Evolutionary conservation across 2,113 vertebrate species (phyloP), one percentile per base, ranked within the genome.

Genomic region (Archilochus colubris): DNA sequence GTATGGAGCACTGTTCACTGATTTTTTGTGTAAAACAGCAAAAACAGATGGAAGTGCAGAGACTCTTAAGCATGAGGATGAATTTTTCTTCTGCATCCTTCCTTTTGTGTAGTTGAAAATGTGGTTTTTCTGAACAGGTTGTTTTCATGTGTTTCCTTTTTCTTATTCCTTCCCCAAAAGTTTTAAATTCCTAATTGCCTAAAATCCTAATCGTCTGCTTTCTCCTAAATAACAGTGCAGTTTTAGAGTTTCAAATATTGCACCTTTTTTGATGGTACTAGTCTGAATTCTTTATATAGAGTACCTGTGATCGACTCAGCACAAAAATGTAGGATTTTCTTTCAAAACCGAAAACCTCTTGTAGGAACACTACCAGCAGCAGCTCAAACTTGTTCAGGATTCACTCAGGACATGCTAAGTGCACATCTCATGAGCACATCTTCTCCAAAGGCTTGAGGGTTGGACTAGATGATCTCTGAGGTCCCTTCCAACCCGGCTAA

Each of bases 161-260:
- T 16, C 28, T 30, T 0, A 2, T 30, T 69, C 62, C 48, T 73
- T 72, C 27, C 38, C 33, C 25, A 30, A 85, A n/a, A 58, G 40
- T 20, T 77, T 51, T 51, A 79, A 85, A 76, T 79, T 85, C 43
- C 48, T 59, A 14, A 82, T 14, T 86, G 62, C 57, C 74, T 91
- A 91, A 89, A 95, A 84, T 66, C 69, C 22, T 25, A 87, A 89
- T 11, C 61, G 36, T 3, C 21, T 93, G 89, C 62, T 66, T 91
- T 70, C 33, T 54, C 64, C 80, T 88, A 91, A 86, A 66, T 80
- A 95, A 91, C 28, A 85, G 57, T 88, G 64, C 66, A 86, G 55
- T 77, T 74, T 94, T 87, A 94, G 76, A 81, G 92, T 88, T 95
- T 96, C 62, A 92, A 86, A 93, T 79, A 94, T 25, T 91, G 72